Percentiles rank a stretch among this genome's conserved stretches.
phyloP scores from a whole-genome alignment of 2,888 invertebrate genomes.

The Phortica okadai region DNA sequence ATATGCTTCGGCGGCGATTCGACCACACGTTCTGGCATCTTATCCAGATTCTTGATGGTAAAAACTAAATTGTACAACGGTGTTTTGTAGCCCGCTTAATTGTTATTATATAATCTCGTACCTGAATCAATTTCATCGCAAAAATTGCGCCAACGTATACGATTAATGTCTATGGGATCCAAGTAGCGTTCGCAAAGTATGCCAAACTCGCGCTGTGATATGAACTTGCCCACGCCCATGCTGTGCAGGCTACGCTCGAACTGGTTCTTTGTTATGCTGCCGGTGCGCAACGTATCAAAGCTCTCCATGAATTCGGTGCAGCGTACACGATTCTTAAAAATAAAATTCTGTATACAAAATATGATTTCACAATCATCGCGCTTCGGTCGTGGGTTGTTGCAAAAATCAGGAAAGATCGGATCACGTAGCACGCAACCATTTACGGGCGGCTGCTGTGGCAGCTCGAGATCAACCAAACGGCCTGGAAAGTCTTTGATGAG shows the following conservation, averaged over 20 bases:
- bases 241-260: constrained; percentile 84
- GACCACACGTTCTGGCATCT: constrained; percentile 80
- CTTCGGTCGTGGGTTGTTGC: constrained; percentile 58
- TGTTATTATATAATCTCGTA: constrained; percentile 57
- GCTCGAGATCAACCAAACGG: constrained; percentile 81
- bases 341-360: constrained; percentile 81
- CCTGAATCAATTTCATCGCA: constrained; percentile 87
- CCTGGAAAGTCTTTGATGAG: constrained; percentile 80
- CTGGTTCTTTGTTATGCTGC: constrained; percentile 83
- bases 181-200: constrained; percentile 82
- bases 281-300: constrained; percentile 83
- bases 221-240: constrained; percentile 81
- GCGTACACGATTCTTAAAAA: constrained; percentile 81
- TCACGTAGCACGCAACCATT: constrained; percentile 59
- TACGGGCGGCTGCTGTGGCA: constrained; percentile 80
- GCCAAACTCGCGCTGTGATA: constrained; percentile 81
- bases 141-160: constrained; percentile 86
- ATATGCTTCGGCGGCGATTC: constrained; percentile 79
- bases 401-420: constrained; percentile 62
- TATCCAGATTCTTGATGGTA: constrained; percentile 82
- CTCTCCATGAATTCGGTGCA: constrained; percentile 84
- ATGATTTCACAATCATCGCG: constrained; percentile 67
- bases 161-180: constrained; percentile 83
- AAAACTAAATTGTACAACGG: constrained; percentile 76
- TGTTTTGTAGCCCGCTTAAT: not conserved